Evolutionary conservation across 1,140 invertebrate genomes (phyloP).

Genomic region (Steinernema feltiae): DNA sequence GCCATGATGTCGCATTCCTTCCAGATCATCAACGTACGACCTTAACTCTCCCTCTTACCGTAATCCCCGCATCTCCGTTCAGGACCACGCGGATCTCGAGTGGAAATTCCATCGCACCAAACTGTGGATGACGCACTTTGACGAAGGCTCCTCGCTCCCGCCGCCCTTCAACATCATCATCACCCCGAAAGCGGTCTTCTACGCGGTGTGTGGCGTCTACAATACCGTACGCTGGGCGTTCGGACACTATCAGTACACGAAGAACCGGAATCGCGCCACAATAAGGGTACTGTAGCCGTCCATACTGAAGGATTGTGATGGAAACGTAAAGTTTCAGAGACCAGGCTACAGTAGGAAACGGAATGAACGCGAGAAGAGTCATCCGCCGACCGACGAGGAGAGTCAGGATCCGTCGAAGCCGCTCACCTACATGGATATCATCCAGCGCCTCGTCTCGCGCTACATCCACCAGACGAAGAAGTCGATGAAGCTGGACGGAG

Average conservation of each 20-base stretch:
- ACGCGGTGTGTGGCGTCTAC: conserved; percentile 55
- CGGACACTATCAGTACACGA: conserved; percentile 50
- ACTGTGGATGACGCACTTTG: conserved; percentile 65
- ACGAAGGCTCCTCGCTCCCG: conserved; percentile 64
- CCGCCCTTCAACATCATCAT: conserved; percentile 65
- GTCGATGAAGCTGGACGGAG: conserved; percentile 63
- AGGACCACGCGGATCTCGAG: conserved; percentile 65
- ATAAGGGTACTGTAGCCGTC: conserved; percentile 39
- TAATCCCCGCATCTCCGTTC: conserved; percentile 9
- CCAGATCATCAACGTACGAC: conserved; percentile 63
- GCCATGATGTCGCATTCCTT: conserved; percentile 66
- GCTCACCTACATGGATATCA: conserved; percentile 61
- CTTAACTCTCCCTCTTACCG: neutral
- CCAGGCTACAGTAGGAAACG: conserved; percentile 52
- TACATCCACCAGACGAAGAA: conserved; percentile 64
- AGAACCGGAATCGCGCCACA: conserved; percentile 47
- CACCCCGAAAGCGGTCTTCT: conserved; percentile 63
- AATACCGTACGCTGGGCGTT: conserved; percentile 48
- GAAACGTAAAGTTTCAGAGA: conserved; percentile 34
- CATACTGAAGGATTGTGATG: neutral
- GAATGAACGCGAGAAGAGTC: conserved; percentile 41
- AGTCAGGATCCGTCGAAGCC: conserved; percentile 36
- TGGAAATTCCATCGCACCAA: conserved; percentile 66
- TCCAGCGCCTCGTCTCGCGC: conserved; percentile 62
- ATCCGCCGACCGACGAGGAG: conserved; percentile 16